phyloP scores from a whole-genome alignment of 2,113 vertebrate species.

The Lanius ludovicianus region DNA sequence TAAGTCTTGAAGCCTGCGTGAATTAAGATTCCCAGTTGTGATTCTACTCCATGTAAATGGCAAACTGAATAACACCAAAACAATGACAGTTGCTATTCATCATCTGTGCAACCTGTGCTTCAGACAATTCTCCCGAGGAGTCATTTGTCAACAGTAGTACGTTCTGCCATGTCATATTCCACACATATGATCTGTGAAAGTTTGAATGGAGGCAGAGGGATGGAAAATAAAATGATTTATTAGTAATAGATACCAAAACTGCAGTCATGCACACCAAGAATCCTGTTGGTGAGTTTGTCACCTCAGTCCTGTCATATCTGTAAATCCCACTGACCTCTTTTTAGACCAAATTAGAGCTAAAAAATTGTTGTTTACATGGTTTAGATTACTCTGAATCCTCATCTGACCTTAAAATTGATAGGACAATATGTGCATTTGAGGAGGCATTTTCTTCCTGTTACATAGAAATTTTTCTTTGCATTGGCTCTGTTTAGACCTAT shows the following conservation, averaged over 20 bases:
- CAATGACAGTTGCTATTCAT: background rate
- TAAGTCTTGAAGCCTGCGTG: background rate
- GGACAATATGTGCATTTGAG: background rate
- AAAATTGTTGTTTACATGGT: background rate
- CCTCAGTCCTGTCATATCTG: background rate
- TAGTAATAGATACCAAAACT: background rate
- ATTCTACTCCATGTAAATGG: background rate
- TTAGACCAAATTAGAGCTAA: background rate
- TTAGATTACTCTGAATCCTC: background rate
- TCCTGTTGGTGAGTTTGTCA: background rate
- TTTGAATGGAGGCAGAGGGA: background rate
- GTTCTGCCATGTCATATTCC: background rate
- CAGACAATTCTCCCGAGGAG: background rate
- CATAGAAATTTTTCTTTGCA: background rate
- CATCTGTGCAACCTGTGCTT: background rate
- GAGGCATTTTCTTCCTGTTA: background rate
- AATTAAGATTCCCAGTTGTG: background rate
- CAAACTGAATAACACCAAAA: background rate
- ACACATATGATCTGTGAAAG: background rate
- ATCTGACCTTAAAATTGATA: background rate
- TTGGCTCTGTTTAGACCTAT: background rate
- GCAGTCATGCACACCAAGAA: background rate
- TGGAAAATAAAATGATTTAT: background rate
- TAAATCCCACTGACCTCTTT: background rate
- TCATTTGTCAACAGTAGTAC: background rate